Evolutionary conservation across 2,888 invertebrate genomes (phyloP), one percentile per base, ranked within the genome.

Genomic region (Drosophila macrospina): DNA sequence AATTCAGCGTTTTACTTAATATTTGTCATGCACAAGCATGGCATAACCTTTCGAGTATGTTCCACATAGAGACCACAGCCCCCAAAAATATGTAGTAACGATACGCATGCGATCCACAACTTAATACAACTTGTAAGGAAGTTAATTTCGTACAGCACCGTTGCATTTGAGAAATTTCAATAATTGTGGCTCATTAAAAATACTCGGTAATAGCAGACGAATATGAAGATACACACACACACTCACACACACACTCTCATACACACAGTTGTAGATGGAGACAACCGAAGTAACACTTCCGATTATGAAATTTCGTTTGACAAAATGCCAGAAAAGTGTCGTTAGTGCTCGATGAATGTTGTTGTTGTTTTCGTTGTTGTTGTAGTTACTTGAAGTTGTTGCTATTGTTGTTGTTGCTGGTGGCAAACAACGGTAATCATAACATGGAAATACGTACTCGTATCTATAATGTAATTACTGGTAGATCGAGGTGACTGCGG

Each of bases 111-210:
- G 16, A 62, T 24, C n/a, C 39, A 41, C 36, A 44, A 32, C 26
- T 63, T 36, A 51, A 45, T 42, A 52, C 6, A 39, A 32, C 44
- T 41, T 72, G 64, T 68, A 68, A 62, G 75, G 75, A 75, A 75
- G 72, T 75, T 62, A 50, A 62, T 76, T 68, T 75, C 59, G 67
- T 60, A 67, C 41, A 51, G 68, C 76, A 63, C 64, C 67, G 85
- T 61, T 85, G 82, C 85, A 86, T 86, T 84, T 69, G 87, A 76
- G 75, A 84, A 80, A 86, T 86, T 84, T 82, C 85, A 87, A 87
- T 85, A 82, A 87, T 87, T 87, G 78, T 26, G 82, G 55, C 80
- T 82, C 82, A 85, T 85, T 85, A 82, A 85, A 84, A 76, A 44
- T 64, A 62, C 34, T 68, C 59, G 50, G 66, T 85, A 81, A 85